Percentiles rank a stretch among this genome's conserved stretches.
Evolutionary conservation across 2,113 vertebrate species (phyloP).

Genomic region (Stercorarius parasiticus): DNA sequence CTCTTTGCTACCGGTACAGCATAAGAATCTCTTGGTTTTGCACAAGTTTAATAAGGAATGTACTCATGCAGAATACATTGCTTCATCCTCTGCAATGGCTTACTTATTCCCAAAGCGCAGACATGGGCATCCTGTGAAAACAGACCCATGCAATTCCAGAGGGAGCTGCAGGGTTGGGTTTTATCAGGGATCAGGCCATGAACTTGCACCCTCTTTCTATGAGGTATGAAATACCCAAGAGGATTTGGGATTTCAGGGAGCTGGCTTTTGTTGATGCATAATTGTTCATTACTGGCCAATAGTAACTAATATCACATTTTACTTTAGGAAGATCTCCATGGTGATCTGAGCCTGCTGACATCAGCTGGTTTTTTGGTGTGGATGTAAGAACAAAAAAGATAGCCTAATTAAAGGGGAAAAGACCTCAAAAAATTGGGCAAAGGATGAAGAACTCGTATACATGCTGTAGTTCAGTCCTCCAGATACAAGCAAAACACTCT

Average conservation of each 20-base stretch:
- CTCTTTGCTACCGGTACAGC: neutral
- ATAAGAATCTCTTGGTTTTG: neutral
- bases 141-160: neutral
- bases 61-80: neutral
- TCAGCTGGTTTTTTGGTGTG: neutral
- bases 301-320: conserved; percentile 22
- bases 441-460: neutral
- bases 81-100: neutral
- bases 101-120: neutral
- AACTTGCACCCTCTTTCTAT: neutral
- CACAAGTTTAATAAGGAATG: neutral
- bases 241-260: neutral
- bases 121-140: neutral
- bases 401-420: conserved; percentile 12
- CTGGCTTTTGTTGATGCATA: neutral
- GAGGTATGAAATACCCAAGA: neutral
- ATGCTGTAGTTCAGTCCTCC: neutral
- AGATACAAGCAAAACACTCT: neutral
- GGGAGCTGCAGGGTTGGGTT: neutral
- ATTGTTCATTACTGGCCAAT: neutral
- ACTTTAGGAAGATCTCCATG: conserved; percentile 53
- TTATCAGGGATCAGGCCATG: neutral
- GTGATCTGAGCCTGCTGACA: conserved; percentile 51
- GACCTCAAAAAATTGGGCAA: neutral
- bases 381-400: neutral